Percentiles rank a stretch among this genome's conserved stretches.
Conservation (phyloP, 2,888 invertebrate genomes). For the Tipula confusa region DNA sequence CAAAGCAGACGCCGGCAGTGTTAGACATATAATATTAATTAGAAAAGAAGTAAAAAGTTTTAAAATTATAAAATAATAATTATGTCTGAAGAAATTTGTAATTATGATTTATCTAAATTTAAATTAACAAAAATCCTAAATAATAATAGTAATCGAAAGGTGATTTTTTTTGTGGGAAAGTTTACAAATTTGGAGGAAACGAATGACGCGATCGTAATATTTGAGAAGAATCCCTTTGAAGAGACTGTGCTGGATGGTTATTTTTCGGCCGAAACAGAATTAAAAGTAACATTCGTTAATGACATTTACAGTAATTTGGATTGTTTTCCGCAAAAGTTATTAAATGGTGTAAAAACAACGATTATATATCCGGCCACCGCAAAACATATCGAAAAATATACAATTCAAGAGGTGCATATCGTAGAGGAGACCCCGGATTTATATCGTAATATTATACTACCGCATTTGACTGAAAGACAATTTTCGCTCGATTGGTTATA, state of each 20-base stretch:
- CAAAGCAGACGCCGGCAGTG: not conserved
- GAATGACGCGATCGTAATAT: conserved; percentile 64
- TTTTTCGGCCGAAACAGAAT: conserved; percentile 58
- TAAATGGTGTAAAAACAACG: conserved; percentile 78
- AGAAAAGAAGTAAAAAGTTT: too few species aligned
- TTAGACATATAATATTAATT: too few species aligned
- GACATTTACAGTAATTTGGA: conserved; percentile 81
- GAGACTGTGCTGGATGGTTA: conserved; percentile 51
- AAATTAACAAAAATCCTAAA: conserved; percentile 61
- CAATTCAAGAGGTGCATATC: conserved; percentile 66
- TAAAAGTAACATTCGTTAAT: conserved; percentile 67
- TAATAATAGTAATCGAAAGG: conserved; percentile 69
- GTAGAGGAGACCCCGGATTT: conserved; percentile 79
- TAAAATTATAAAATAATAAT: not conserved
- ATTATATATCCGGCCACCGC: conserved; percentile 91
- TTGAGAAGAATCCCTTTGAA: conserved; percentile 79
- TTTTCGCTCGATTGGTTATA: conserved; percentile 93
- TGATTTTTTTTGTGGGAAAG: conserved; percentile 64
- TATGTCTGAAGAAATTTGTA: conserved; percentile 29
- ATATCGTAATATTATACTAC: conserved; percentile 74
- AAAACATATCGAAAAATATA: conserved; percentile 85
- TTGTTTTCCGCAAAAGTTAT: conserved; percentile 58
- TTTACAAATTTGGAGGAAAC: conserved; percentile 54
- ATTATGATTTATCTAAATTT: conserved; percentile 61
- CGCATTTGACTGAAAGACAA: conserved; percentile 66